phyloP scores from a whole-genome alignment of 2,888 invertebrate genomes.

The Polymixis lichenea region DNA sequence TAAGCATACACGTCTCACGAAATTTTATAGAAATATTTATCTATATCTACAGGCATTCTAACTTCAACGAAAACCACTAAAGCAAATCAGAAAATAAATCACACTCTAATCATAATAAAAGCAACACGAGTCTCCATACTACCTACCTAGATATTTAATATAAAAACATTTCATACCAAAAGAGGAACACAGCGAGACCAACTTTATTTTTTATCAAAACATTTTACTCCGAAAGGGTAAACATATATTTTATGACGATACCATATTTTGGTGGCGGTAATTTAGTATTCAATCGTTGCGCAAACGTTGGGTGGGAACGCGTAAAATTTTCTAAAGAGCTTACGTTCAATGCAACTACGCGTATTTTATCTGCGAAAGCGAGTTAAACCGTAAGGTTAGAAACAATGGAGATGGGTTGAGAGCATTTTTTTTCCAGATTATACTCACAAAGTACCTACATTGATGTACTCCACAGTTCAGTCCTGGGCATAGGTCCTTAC shows the following conservation, averaged over 20 bases:
- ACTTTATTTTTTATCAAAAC: slow-evolving; percentile 47
- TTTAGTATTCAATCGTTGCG: slow-evolving; percentile 57
- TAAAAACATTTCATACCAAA: slow-evolving; percentile 44
- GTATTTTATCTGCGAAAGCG: slow-evolving; percentile 31
- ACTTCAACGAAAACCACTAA: slow-evolving; percentile 29
- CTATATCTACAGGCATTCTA: background rate
- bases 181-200: slow-evolving; percentile 37
- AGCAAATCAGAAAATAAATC: slow-evolving; percentile 46
- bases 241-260: slow-evolving; percentile 52
- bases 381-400: background rate
- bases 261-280: slow-evolving; percentile 57
- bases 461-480: background rate
- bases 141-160: background rate
- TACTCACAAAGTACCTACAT: background rate
- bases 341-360: slow-evolving; percentile 45
- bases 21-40: background rate
- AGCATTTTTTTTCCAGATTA: background rate
- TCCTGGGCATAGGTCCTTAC: background rate
- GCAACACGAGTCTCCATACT: slow-evolving; percentile 18
- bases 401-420: slow-evolving; percentile 2
- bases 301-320: slow-evolving; percentile 31
- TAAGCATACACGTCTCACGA: background rate
- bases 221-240: slow-evolving; percentile 51
- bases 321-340: slow-evolving; percentile 53
- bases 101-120: slow-evolving; percentile 54